Evolutionary conservation across 2,113 vertebrate species (phyloP).

Genomic region (Laticauda laticaudata): DNA sequence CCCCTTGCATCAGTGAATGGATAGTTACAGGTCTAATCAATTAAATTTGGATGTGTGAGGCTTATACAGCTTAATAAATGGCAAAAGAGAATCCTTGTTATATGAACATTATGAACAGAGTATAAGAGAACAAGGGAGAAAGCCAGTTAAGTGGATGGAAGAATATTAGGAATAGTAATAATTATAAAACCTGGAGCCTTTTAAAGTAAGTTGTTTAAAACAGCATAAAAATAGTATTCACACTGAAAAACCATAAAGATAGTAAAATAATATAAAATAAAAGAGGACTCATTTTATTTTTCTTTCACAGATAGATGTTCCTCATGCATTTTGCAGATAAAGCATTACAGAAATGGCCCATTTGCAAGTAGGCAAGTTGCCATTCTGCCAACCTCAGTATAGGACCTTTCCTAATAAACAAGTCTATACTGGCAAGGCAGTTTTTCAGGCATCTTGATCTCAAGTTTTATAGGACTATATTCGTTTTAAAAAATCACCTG

Average conservation of each 20-base stretch:
- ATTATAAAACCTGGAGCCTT: background rate
- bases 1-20: background rate
- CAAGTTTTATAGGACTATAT: background rate
- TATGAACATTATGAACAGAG: background rate
- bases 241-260: background rate
- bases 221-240: background rate
- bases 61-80: background rate
- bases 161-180: background rate
- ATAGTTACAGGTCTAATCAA: background rate
- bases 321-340: background rate
- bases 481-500: background rate
- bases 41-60: conserved; percentile 25
- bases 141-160: background rate
- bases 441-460: background rate
- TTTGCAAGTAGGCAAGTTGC: background rate
- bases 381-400: background rate
- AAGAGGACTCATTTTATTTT: background rate
- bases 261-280: background rate
- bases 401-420: background rate
- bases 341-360: background rate
- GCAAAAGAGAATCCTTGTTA: background rate
- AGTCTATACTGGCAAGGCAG: background rate
- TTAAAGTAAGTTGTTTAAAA: background rate
- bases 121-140: background rate
- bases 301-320: background rate